A percentile compares a stretch with the other conserved stretches of the same genome.
These are phyloP conservation scores for Diploptera punctata DNA, from an alignment of 2,888 invertebrate species.

Conservation along the genomic window DNA sequence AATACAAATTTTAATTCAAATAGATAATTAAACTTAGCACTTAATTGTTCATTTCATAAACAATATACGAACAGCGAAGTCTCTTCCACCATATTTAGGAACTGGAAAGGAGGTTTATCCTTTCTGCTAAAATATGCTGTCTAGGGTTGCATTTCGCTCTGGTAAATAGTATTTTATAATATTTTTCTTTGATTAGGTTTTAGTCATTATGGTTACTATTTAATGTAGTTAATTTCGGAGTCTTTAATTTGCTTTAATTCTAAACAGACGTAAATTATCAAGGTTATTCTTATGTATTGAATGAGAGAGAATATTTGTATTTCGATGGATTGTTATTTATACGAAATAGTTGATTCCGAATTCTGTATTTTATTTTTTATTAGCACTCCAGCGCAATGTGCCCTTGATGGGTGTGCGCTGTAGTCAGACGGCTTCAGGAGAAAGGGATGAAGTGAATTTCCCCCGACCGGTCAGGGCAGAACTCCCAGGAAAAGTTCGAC, in stretches of 20 bases:
- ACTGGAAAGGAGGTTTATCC: not conserved
- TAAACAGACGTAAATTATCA: too few species aligned
- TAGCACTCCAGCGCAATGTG: constrained; percentile 26
- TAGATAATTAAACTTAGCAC: too few species aligned
- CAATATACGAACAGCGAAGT: constrained; percentile 52
- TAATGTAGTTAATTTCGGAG: too few species aligned
- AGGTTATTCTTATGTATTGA: too few species aligned
- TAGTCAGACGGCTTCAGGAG: constrained; percentile 47
- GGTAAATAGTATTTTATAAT: constrained; percentile 57
- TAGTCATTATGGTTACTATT: too few species aligned
- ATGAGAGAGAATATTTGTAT: too few species aligned
- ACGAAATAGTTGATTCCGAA: too few species aligned
- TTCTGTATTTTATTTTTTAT: not conserved
- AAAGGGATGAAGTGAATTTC: constrained; percentile 75
- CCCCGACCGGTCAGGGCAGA: constrained; percentile 73
- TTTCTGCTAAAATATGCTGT: constrained; percentile 64
- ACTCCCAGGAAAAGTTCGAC: constrained; percentile 74
- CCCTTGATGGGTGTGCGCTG: constrained; percentile 32
- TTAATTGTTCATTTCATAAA: too few species aligned
- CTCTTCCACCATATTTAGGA: constrained; percentile 23
- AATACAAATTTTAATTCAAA: too few species aligned
- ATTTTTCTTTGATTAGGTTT: too few species aligned
- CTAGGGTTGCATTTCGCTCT: constrained; percentile 71
- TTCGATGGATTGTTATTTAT: too few species aligned
- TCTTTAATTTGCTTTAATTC: too few species aligned